A percentile compares a stretch with the other conserved stretches of the same genome.
Conservation (phyloP, 2,888 invertebrate genomes). For the Philopedon plagiatum region DNA sequence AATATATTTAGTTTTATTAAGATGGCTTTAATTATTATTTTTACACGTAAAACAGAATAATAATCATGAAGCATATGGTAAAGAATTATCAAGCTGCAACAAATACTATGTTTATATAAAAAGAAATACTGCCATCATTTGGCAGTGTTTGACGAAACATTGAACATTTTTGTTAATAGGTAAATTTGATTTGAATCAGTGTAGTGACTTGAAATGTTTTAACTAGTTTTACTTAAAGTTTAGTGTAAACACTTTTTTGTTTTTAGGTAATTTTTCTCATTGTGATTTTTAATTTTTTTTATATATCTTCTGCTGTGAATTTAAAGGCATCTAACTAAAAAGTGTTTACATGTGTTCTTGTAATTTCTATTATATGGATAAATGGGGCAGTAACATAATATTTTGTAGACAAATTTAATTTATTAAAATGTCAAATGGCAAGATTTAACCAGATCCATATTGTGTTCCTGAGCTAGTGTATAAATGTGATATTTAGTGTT, state of each 20-base stretch:
- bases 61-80: no score
- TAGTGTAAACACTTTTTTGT: background rate
- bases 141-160: no score
- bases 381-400: background rate
- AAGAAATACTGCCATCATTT: no score
- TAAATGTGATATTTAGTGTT: slow-evolving; percentile 32
- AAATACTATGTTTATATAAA: no score
- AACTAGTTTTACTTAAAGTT: background rate
- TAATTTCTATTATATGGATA: background rate
- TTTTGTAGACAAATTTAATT: background rate
- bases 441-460: background rate
- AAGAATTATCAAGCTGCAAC: no score
- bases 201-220: background rate
- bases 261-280: background rate
- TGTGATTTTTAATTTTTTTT: background rate
- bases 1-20: no score
- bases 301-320: background rate
- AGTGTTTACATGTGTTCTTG: background rate
- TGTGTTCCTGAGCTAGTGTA: slow-evolving; percentile 5
- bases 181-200: no score
- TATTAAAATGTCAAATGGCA: background rate
- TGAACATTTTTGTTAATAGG: no score
- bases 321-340: background rate
- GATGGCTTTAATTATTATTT: no score
- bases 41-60: no score